Conservation (phyloP, 92 coral and sea anemone genomes). For the Porites evermanni region DNA sequence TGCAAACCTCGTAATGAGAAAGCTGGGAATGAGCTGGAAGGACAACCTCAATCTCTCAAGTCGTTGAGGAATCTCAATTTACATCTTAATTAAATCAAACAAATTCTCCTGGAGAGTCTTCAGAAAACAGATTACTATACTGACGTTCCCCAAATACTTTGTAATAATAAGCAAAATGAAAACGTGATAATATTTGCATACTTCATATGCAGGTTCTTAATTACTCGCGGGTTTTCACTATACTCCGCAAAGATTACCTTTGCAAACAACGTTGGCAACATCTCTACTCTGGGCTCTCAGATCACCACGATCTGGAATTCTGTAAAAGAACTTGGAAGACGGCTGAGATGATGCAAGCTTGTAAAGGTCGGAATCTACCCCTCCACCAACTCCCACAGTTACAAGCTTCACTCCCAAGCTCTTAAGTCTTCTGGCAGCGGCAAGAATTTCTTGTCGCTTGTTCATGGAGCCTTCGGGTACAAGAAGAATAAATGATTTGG, state of each 20-base stretch:
- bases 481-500: constrained; percentile 77
- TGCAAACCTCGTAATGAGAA: too few species aligned
- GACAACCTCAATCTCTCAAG: too few species aligned
- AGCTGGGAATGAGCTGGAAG: too few species aligned
- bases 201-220: not conserved
- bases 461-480: constrained; percentile 61
- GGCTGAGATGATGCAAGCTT: constrained; percentile 76
- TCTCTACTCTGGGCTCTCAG: constrained; percentile 23
- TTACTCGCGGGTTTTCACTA: too few species aligned
- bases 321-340: constrained; percentile 58
- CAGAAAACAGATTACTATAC: too few species aligned
- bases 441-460: constrained; percentile 35
- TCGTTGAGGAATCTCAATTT: too few species aligned
- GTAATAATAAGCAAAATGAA: too few species aligned
- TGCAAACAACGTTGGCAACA: constrained; percentile 71
- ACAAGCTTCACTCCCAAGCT: constrained; percentile 82
- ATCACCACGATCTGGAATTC: constrained; percentile 44
- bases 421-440: constrained; percentile 69
- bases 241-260: constrained; percentile 48
- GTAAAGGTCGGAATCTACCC: constrained; percentile 45
- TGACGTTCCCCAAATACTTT: too few species aligned
- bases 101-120: too few species aligned
- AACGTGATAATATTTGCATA: too few species aligned
- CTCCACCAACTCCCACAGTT: constrained; percentile 65
- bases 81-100: too few species aligned